Evolutionary conservation across 1,140 invertebrate genomes (phyloP).

Genomic region (Bombus terrestris): DNA sequence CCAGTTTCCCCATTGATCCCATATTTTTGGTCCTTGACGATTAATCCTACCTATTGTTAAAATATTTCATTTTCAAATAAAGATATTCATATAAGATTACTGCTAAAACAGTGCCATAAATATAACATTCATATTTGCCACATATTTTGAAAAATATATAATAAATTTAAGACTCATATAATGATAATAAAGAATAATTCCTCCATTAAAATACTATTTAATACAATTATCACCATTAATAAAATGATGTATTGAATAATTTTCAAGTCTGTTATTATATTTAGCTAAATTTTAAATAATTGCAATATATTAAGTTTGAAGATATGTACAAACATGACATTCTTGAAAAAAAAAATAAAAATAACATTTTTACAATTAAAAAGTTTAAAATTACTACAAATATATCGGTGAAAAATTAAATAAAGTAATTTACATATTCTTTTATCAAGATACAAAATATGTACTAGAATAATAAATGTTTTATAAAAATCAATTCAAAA

Average conservation of each 20-base stretch:
- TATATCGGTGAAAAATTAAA: too few species aligned
- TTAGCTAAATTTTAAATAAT: not conserved
- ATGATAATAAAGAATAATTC: not conserved
- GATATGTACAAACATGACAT: not conserved
- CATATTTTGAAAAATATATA: not conserved
- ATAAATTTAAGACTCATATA: not conserved
- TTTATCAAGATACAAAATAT: too few species aligned
- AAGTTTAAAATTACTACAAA: too few species aligned
- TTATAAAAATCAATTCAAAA: too few species aligned
- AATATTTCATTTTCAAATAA: not conserved
- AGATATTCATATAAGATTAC: not conserved
- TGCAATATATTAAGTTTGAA: not conserved
- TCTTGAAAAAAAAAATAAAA: too few species aligned
- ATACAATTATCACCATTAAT: not conserved
- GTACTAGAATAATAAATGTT: too few species aligned
- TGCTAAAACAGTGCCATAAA: not conserved
- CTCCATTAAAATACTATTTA: not conserved
- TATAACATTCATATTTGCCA: not conserved
- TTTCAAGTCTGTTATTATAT: not conserved
- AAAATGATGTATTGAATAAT: too few species aligned
- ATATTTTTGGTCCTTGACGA: conserved; percentile 75
- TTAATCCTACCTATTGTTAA: conserved; percentile 26
- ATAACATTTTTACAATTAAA: too few species aligned
- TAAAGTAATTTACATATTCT: too few species aligned
- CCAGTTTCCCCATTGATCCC: conserved; percentile 82